Conservation (phyloP, 1,140 invertebrate species). For the Ylistrum balloti region DNA sequence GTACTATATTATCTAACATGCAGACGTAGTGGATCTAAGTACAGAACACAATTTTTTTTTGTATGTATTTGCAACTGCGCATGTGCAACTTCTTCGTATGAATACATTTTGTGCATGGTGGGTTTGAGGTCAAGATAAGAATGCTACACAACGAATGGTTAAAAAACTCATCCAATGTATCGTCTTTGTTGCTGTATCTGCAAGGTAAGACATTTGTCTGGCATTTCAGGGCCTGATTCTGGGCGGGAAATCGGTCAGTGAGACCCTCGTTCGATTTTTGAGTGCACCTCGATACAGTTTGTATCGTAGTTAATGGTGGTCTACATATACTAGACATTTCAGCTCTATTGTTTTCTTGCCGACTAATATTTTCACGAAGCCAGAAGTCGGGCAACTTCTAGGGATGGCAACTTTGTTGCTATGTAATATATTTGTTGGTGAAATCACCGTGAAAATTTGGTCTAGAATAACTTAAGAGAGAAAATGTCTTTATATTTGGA, state of each 20-base stretch:
- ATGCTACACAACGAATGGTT: slow-evolving; percentile 10
- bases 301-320: background rate
- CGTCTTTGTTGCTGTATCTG: slow-evolving; percentile 20
- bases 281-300: background rate
- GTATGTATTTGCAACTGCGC: slow-evolving; percentile 32
- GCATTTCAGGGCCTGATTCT: background rate
- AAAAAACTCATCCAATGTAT: background rate
- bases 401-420: background rate
- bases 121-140: slow-evolving; percentile 16
- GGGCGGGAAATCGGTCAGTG: background rate
- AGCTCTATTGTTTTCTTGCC: background rate
- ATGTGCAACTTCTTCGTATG: slow-evolving; percentile 26
- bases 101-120: slow-evolving; percentile 13
- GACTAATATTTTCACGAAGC: background rate
- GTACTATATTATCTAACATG: slow-evolving; percentile 4
- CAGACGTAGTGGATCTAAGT: background rate
- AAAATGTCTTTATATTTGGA: background rate
- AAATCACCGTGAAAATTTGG: background rate
- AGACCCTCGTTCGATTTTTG: background rate
- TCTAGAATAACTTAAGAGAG: background rate
- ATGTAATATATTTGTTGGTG: background rate
- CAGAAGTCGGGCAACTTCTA: background rate
- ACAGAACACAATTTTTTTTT: background rate
- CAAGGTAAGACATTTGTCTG: slow-evolving; percentile 14
- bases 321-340: background rate